Evolutionary conservation across 2,888 invertebrate genomes (phyloP).

Genomic region (Calliopum simillimum): DNA sequence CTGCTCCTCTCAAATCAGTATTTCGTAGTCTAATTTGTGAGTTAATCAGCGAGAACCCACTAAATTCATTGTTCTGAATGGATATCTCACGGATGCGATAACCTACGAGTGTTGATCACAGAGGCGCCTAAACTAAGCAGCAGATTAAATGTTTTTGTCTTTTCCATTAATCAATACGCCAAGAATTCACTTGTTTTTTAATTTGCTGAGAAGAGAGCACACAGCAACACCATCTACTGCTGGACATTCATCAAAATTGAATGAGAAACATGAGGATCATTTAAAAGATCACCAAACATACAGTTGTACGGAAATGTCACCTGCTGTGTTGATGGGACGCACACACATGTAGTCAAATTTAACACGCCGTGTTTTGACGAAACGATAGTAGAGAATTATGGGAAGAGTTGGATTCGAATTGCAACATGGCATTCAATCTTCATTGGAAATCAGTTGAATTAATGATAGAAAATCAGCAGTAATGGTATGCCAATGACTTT

Average conservation of each 20-base stretch:
- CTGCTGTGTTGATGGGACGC: slow-evolving; percentile 53
- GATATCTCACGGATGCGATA: slow-evolving; percentile 32
- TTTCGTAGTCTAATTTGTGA: background rate
- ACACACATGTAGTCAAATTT: slow-evolving; percentile 44
- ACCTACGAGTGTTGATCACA: slow-evolving; percentile 36
- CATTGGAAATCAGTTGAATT: slow-evolving; percentile 16
- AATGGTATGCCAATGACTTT: background rate
- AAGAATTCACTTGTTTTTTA: slow-evolving; percentile 22
- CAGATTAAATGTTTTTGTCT: slow-evolving; percentile 66
- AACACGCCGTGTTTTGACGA: slow-evolving; percentile 7
- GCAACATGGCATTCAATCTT: slow-evolving; percentile 15
- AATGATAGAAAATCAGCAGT: background rate
- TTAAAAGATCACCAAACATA: slow-evolving; percentile 20
- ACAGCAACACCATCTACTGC: slow-evolving; percentile 1
- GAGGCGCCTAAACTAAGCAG: slow-evolving; percentile 62
- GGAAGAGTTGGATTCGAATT: too few species aligned
- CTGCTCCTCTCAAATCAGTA: background rate
- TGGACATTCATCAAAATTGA: background rate
- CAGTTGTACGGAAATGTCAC: slow-evolving; percentile 52
- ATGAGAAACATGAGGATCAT: slow-evolving; percentile 6
- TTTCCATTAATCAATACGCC: slow-evolving; percentile 60
- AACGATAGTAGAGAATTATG: slow-evolving; percentile 22
- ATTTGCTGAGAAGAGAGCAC: background rate
- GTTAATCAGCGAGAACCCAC: slow-evolving; percentile 12
- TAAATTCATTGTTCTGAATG: slow-evolving; percentile 5